Evolutionary conservation across 1,140 invertebrate species (phyloP).

Genomic region (Orussus abietinus): DNA sequence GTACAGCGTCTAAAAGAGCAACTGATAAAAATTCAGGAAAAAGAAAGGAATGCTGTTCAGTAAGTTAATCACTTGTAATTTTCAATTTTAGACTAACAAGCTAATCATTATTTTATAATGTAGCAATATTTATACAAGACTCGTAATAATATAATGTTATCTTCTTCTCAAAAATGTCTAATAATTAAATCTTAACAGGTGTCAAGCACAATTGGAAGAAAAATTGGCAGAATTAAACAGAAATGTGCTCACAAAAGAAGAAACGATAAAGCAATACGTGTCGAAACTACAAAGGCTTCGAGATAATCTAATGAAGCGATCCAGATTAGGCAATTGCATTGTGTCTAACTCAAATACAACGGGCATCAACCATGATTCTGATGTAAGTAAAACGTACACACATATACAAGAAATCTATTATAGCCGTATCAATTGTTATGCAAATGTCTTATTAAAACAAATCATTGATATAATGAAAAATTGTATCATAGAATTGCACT

Average conservation of each 20-base stretch:
- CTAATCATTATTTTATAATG: no score
- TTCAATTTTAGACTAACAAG: no score
- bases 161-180: no score
- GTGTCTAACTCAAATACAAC: slow-evolving; percentile 8
- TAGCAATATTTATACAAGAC: no score
- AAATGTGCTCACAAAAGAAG: slow-evolving; percentile 26
- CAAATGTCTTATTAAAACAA: no score
- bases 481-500: no score
- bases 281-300: slow-evolving; percentile 26
- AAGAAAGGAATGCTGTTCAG: slow-evolving; percentile 23
- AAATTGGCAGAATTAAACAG: slow-evolving; percentile 24
- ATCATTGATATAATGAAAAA: no score
- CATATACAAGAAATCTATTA: no score
- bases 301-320: slow-evolving; percentile 26
- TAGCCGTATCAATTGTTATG: no score
- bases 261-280: slow-evolving; percentile 23
- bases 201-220: slow-evolving; percentile 26
- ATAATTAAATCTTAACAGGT: slow-evolving; percentile 19
- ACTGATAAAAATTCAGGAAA: slow-evolving; percentile 26
- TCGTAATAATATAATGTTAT: no score
- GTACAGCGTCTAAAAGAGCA: slow-evolving; percentile 26
- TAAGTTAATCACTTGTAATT: slow-evolving; percentile 21
- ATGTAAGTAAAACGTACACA: slow-evolving; percentile 35
- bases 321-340: slow-evolving; percentile 20
- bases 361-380: slow-evolving; percentile 17